Conservation (phyloP, 2,888 invertebrate species). For the Omphaloscelis lunosa region DNA sequence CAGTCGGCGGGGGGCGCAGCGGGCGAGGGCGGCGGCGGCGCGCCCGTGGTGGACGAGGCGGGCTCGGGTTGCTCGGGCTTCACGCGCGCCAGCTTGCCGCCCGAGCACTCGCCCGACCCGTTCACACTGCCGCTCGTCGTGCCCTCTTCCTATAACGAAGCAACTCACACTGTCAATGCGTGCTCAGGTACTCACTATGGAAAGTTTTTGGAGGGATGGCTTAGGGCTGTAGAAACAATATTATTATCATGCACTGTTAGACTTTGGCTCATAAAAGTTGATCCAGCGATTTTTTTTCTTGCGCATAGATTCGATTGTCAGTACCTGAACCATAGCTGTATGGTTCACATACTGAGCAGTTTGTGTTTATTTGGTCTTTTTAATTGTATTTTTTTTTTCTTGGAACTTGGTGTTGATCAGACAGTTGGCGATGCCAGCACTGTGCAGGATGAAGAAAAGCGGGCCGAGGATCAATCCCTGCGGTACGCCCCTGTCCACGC, state of each 20-base stretch:
- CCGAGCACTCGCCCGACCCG: constrained; percentile 67
- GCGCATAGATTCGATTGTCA: not conserved
- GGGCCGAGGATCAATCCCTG: no score
- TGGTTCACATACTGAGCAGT: not conserved
- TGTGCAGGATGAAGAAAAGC: no score
- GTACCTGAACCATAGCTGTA: not conserved
- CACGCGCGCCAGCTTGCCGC: constrained; percentile 84
- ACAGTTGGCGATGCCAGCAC: no score
- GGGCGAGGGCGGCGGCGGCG: constrained; percentile 83
- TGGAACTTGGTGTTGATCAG: no score
- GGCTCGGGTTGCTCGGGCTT: constrained; percentile 92
- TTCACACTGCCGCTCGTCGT: constrained; percentile 54
- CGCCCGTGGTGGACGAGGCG: constrained; percentile 92
- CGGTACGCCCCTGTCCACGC: no score
- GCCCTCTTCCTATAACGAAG: constrained; percentile 70
- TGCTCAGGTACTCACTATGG: not conserved
- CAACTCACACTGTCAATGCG: not conserved
- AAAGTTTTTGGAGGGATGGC: not conserved
- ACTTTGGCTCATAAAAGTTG: not conserved
- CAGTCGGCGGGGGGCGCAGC: constrained; percentile 94
- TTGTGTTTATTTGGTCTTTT: not conserved
- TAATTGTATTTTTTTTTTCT: no score
- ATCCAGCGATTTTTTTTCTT: not conserved
- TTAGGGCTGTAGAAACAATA: not conserved
- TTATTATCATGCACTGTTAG: not conserved